These are phyloP conservation scores for Vombatus ursinus DNA, from an alignment of 2,113 vertebrate species.

Conservation along the genomic window DNA sequence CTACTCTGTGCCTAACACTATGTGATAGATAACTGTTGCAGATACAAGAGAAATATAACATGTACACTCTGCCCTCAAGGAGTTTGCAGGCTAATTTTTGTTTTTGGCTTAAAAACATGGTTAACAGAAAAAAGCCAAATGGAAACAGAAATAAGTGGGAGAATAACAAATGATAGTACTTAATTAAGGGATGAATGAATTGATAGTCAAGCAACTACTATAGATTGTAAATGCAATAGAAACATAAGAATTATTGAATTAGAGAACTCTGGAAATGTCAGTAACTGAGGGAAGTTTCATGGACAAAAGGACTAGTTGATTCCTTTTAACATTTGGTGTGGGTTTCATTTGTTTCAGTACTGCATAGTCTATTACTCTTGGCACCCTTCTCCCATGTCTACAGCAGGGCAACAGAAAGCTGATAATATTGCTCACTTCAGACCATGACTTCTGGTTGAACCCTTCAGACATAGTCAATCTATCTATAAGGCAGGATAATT, in stretches of 20 bases:
- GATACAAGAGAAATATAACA: neutral
- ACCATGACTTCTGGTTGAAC: neutral
- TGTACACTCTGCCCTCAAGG: neutral
- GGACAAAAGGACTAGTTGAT: neutral
- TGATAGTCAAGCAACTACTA: neutral
- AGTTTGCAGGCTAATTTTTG: neutral
- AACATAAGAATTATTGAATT: neutral
- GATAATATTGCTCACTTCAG: neutral
- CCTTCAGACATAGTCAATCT: neutral
- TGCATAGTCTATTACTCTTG: neutral
- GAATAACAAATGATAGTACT: neutral
- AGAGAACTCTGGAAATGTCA: neutral
- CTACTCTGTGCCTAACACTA: neutral
- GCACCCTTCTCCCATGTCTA: constrained; percentile 2
- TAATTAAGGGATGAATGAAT: neutral
- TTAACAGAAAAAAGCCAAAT: neutral
- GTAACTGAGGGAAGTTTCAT: neutral
- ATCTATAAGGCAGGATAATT: neutral
- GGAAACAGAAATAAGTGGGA: neutral
- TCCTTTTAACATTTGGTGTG: neutral
- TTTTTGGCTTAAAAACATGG: neutral
- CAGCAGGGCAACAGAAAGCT: neutral
- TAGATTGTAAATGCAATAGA: neutral
- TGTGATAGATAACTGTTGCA: neutral
- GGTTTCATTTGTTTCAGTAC: neutral